Conservation (phyloP, 2,113 vertebrate species). For the Prionailurus bengalensis region DNA sequence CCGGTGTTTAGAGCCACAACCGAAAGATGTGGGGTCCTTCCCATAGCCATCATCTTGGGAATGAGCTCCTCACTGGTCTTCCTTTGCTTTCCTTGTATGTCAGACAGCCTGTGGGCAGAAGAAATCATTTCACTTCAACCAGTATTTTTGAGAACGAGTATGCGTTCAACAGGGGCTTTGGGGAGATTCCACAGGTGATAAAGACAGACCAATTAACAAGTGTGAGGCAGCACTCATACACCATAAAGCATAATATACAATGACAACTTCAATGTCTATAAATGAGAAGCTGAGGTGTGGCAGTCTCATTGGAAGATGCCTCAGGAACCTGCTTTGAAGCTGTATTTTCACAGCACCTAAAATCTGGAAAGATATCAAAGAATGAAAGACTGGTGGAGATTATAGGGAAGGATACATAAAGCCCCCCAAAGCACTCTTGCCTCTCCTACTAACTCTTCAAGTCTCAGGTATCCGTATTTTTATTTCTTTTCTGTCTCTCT, state of each 20-base stretch:
- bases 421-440: neutral
- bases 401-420: neutral
- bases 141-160: neutral
- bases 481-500: neutral
- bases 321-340: neutral
- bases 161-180: neutral
- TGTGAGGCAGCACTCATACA: neutral
- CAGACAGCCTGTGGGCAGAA: neutral
- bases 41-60: neutral
- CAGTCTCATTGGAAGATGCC: neutral
- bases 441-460: neutral
- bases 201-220: neutral
- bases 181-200: neutral
- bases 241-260: neutral
- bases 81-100: neutral
- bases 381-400: neutral
- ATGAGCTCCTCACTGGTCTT: neutral
- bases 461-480: neutral
- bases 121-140: neutral
- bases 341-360: neutral
- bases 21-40: neutral
- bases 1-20: neutral
- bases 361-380: neutral
- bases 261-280: conserved; percentile 10
- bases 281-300: neutral